Evolutionary conservation across 2,113 vertebrate species (phyloP).

Genomic region (Ophiodon elongatus): DNA sequence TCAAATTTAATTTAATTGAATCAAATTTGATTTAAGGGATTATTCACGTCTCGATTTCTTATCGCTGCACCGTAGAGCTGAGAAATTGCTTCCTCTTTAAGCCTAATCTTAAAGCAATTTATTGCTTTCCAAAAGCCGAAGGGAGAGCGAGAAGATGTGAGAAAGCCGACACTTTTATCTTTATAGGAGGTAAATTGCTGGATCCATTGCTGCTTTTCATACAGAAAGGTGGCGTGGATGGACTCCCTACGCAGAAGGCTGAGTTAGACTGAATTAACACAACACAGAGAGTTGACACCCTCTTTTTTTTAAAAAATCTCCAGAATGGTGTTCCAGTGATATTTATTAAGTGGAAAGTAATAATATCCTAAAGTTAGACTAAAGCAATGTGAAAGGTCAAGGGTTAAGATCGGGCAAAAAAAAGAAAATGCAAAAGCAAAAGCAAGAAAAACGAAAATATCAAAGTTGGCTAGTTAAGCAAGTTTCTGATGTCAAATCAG

Average conservation of each 20-base stretch:
- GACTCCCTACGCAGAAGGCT: constrained; percentile 1
- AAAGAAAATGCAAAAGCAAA: not conserved
- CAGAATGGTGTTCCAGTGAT: not conserved
- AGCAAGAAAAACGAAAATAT: constrained; percentile 10
- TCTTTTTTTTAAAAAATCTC: not conserved
- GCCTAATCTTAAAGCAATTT: constrained; percentile 61
- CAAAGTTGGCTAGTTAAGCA: not conserved
- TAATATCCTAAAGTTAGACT: not conserved
- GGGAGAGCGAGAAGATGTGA: constrained; percentile 30
- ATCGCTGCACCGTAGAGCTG: constrained; percentile 44
- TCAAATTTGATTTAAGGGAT: constrained; percentile 57
- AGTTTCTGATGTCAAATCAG: not conserved
- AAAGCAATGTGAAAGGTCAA: constrained; percentile 10
- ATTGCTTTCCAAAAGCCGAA: constrained; percentile 42
- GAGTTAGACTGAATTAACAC: constrained; percentile 20
- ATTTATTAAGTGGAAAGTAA: not conserved
- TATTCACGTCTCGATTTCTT: constrained; percentile 47
- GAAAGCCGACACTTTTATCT: constrained; percentile 41
- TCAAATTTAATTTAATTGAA: constrained; percentile 53
- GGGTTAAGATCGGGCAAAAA: not conserved
- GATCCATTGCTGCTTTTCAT: constrained; percentile 10
- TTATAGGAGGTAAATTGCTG: constrained; percentile 38
- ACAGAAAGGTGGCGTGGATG: not conserved
- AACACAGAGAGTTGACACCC: not conserved
- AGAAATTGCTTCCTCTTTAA: constrained; percentile 59